These are phyloP conservation scores for Stegodyphus dumicola DNA, from an alignment of 1,140 invertebrate genomes.

Conservation along the genomic window DNA sequence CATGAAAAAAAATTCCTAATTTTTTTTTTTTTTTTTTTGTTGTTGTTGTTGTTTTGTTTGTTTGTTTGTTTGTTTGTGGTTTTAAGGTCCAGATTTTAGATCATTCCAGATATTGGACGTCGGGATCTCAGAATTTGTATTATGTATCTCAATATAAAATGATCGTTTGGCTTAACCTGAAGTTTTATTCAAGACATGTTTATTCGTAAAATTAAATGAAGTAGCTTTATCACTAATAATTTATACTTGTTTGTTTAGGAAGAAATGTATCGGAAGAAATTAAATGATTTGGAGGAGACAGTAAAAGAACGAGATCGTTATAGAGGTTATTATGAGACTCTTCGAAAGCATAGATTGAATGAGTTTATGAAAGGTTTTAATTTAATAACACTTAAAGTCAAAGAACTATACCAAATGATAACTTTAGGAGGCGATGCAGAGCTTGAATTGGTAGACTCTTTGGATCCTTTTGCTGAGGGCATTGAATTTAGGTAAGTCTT, in stretches of 20 bases:
- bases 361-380: conserved; percentile 94
- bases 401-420: conserved; percentile 98
- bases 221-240: not conserved
- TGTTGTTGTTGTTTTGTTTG: no score
- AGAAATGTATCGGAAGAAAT: conserved; percentile 67
- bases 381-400: conserved; percentile 89
- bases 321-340: conserved; percentile 78
- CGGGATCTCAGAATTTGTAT: no score
- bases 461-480: conserved; percentile 97
- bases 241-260: conserved; percentile 33
- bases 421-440: conserved; percentile 98
- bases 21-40: no score
- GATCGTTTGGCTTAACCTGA: no score
- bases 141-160: no score
- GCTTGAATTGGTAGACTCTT: conserved; percentile 92
- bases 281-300: conserved; percentile 84
- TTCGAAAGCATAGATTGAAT: conserved; percentile 75
- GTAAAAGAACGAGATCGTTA: conserved; percentile 83
- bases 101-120: no score
- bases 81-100: no score
- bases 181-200: no score
- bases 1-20: no score
- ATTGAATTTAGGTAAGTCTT: conserved; percentile 84
- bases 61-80: no score
- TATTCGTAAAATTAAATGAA: not conserved